Conservation (phyloP, 2,113 vertebrate genomes). For the Tapirus terrestris region DNA sequence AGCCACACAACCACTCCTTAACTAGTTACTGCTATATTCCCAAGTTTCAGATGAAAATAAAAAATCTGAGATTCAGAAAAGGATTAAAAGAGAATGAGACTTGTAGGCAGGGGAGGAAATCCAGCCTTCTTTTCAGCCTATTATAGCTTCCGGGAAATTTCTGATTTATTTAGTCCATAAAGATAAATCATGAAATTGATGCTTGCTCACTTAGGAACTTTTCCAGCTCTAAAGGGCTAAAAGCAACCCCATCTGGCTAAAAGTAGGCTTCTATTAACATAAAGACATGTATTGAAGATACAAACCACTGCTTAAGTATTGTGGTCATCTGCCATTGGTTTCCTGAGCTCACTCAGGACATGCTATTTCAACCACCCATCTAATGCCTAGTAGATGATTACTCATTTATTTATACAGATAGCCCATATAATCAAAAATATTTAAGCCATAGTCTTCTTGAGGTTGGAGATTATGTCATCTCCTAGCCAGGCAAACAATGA, state of each 20-base stretch:
- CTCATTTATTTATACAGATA: not conserved
- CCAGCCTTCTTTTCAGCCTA: not conserved
- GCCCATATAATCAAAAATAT: not conserved
- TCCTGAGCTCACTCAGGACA: not conserved
- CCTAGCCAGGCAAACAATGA: not conserved
- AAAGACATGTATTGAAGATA: not conserved
- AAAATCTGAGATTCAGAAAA: not conserved
- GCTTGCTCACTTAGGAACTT: not conserved
- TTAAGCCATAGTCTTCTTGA: not conserved
- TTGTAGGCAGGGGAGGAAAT: not conserved
- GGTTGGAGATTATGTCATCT: not conserved
- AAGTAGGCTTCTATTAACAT: not conserved
- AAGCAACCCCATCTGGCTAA: not conserved
- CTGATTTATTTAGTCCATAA: not conserved
- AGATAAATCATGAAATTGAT: not conserved
- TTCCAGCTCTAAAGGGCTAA: not conserved
- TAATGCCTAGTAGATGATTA: not conserved
- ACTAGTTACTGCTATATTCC: not conserved
- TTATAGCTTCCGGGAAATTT: slow-evolving; percentile 6
- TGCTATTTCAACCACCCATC: not conserved
- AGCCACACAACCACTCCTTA: not conserved
- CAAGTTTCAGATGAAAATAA: not conserved
- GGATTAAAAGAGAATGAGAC: not conserved
- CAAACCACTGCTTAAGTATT: not conserved
- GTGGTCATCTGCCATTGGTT: not conserved